These are phyloP conservation scores for Vulpes lagopus DNA, from an alignment of 2,113 vertebrate genomes.

Conservation along the genomic window DNA sequence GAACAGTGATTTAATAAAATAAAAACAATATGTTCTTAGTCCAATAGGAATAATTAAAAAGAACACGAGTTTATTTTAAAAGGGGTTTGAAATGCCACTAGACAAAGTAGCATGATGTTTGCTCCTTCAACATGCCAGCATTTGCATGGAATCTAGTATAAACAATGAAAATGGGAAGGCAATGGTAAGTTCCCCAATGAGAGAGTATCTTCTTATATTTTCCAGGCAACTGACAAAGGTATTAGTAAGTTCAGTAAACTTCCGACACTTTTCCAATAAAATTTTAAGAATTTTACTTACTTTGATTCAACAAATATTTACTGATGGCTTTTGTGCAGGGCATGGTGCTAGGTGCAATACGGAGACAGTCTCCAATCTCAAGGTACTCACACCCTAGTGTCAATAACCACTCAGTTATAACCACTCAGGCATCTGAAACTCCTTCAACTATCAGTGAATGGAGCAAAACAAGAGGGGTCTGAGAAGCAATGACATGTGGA, in stretches of 20 bases:
- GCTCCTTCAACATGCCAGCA: not conserved
- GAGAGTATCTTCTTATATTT: not conserved
- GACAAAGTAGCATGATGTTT: not conserved
- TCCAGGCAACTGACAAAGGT: not conserved
- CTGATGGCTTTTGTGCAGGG: not conserved
- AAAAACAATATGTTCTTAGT: not conserved
- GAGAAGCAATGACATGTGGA: accelerated
- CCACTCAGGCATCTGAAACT: not conserved
- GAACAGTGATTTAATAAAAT: not conserved
- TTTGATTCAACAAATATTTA: not conserved
- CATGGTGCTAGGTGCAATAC: accelerated
- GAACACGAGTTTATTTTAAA: not conserved
- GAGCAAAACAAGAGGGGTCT: not conserved
- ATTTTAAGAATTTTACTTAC: not conserved
- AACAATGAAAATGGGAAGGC: not conserved
- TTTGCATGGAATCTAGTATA: not conserved
- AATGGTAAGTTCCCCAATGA: not conserved
- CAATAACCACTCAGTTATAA: not conserved
- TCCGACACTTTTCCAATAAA: not conserved
- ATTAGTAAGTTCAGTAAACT: not conserved
- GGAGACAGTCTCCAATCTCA: accelerated
- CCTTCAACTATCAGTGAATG: not conserved
- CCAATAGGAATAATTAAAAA: not conserved
- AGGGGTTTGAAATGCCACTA: not conserved
- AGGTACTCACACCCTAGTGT: not conserved